Conservation (phyloP, 2,888 invertebrate genomes). For the Ditylenchus weischeri region DNA sequence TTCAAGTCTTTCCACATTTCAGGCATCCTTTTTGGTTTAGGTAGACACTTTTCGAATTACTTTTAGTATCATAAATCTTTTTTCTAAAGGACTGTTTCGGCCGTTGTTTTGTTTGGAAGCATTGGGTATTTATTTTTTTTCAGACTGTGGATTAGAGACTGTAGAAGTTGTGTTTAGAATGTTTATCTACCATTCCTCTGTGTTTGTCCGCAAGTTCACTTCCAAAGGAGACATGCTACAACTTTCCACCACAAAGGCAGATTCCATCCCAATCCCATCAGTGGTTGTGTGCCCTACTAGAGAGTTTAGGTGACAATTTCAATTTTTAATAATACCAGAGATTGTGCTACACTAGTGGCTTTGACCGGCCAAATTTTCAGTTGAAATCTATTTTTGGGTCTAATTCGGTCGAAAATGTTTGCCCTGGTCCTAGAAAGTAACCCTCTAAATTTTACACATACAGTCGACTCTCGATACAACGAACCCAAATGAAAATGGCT, state of each 20-base stretch:
- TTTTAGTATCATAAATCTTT: not conserved
- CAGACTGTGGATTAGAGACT: no score
- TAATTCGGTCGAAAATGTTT: no score
- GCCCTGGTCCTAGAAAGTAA: no score
- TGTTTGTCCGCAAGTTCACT: constrained; percentile 19
- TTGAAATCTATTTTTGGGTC: no score
- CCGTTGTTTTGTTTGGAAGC: constrained; percentile 24
- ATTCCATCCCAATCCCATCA: constrained; percentile 13
- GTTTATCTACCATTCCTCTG: constrained; percentile 25
- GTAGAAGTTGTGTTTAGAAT: constrained; percentile 3
- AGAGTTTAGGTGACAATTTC: constrained; percentile 15
- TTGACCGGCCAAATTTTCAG: no score
- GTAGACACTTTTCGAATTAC: constrained; percentile 6
- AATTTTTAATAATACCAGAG: not conserved
- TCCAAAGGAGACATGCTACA: constrained; percentile 18
- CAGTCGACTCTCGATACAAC: no score
- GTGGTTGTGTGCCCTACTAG: constrained; percentile 23
- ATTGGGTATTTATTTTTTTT: constrained; percentile 10
- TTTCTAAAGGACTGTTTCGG: constrained; percentile 11
- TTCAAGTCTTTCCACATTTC: no score
- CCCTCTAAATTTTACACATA: no score
- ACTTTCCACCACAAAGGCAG: constrained; percentile 25
- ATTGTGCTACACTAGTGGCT: no score
- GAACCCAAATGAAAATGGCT: no score
- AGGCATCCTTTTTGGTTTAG: constrained; percentile 32